These are phyloP conservation scores for Spilarctia lutea DNA, from an alignment of 2,888 invertebrate genomes.

Conservation along the genomic window DNA sequence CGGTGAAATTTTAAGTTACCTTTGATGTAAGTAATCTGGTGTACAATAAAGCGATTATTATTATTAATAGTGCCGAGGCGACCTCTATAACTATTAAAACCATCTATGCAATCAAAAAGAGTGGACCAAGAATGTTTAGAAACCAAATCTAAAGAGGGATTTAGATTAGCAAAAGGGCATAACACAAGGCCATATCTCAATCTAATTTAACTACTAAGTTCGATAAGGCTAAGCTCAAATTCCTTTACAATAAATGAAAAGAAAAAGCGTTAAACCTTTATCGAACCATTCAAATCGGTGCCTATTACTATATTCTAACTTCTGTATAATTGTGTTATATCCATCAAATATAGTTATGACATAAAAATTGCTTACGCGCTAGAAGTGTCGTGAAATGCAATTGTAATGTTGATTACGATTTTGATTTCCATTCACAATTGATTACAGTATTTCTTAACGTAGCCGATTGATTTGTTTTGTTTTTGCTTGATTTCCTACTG, in stretches of 20 bases:
- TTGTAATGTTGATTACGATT: background rate
- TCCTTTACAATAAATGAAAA: conserved; percentile 29
- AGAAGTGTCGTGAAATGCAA: conserved; percentile 12
- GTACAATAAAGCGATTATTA: no score
- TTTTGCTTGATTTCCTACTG: background rate
- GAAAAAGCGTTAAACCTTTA: conserved; percentile 41
- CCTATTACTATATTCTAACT: conserved; percentile 11
- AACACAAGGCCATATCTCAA: background rate
- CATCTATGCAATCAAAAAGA: no score
- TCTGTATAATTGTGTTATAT: conserved; percentile 5
- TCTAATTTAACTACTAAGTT: background rate
- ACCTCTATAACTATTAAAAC: no score
- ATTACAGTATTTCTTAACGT: conserved; percentile 2
- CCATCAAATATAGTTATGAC: conserved; percentile 6
- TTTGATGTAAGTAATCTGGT: no score
- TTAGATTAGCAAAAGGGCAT: background rate
- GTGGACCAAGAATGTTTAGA: background rate
- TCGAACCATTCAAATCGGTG: conserved; percentile 23
- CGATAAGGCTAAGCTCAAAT: background rate
- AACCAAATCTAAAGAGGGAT: background rate
- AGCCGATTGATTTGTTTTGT: conserved; percentile 3
- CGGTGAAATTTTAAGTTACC: no score
- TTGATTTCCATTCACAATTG: background rate
- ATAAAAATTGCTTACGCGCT: conserved; percentile 10
- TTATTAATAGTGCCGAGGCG: no score